These are phyloP conservation scores for Abrostola triplasia DNA, from an alignment of 2,888 invertebrate genomes.

Conservation along the genomic window DNA sequence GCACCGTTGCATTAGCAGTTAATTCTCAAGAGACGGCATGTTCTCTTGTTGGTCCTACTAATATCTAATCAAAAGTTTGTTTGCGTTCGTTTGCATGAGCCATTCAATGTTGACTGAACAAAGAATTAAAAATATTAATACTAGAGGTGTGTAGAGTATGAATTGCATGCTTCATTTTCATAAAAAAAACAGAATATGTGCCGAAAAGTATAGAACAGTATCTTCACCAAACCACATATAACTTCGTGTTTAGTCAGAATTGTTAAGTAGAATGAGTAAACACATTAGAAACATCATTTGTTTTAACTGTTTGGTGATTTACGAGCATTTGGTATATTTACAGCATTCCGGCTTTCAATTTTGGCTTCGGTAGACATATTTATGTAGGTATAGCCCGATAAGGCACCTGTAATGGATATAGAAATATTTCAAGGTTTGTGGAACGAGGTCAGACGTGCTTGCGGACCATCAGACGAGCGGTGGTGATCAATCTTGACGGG, in stretches of 20 bases:
- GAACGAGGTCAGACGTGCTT: conserved; percentile 59
- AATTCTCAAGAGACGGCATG: not conserved
- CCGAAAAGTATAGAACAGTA: too few relatives aligned
- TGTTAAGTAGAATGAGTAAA: conserved; percentile 12
- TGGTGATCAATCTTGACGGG: conserved; percentile 65
- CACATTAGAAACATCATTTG: conserved; percentile 33
- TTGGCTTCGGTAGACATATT: conserved; percentile 7
- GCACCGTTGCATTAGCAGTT: conserved; percentile 3
- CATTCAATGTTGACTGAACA: not conserved
- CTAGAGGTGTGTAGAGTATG: too few relatives aligned
- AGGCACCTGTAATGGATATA: conserved; percentile 47
- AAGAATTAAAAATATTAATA: too few relatives aligned
- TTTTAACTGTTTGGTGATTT: conserved; percentile 36
- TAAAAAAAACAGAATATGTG: too few relatives aligned
- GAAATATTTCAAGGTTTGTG: conserved; percentile 57
- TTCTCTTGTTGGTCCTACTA: conserved; percentile 1
- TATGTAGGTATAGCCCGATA: conserved; percentile 17
- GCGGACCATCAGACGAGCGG: conserved; percentile 56
- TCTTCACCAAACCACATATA: too few relatives aligned
- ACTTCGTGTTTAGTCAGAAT: too few relatives aligned
- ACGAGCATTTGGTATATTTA: conserved; percentile 19
- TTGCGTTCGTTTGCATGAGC: not conserved
- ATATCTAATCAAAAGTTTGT: not conserved
- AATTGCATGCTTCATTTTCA: too few relatives aligned
- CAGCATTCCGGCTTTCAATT: conserved; percentile 7